Percentiles rank a stretch among this genome's conserved stretches.
phyloP scores from a whole-genome alignment of 2,888 invertebrate genomes.

The Pseudococcus jackbeardsleyi region DNA sequence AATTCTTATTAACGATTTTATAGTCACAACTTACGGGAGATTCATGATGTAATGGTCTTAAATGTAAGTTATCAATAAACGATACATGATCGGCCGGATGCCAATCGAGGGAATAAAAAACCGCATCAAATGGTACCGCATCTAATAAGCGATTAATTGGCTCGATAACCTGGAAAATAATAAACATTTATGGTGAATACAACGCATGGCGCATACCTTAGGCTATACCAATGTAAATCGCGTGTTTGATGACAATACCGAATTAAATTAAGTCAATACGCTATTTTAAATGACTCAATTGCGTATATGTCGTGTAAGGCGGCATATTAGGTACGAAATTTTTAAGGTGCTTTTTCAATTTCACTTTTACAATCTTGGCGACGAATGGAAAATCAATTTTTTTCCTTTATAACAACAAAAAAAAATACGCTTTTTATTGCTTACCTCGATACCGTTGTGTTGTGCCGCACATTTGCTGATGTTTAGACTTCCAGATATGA shows the following conservation, averaged over 20 bases:
- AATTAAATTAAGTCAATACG: slow-evolving; percentile 5
- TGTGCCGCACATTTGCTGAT: slow-evolving; percentile 93
- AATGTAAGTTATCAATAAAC: slow-evolving; percentile 91
- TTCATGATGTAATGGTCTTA: slow-evolving; percentile 80
- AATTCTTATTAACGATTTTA: background rate
- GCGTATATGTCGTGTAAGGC: slow-evolving; percentile 28
- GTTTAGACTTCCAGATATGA: slow-evolving; percentile 93
- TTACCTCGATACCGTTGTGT: slow-evolving; percentile 85
- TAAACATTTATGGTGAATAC: background rate
- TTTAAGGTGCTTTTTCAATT: slow-evolving; percentile 40
- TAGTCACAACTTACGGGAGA: slow-evolving; percentile 74
- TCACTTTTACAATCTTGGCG: slow-evolving; percentile 18
- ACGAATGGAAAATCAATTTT: slow-evolving; percentile 46
- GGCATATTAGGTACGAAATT: slow-evolving; percentile 26
- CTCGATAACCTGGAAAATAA: slow-evolving; percentile 79
- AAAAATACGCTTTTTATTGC: no score
- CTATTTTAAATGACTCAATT: slow-evolving; percentile 38
- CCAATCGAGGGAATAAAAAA: slow-evolving; percentile 97
- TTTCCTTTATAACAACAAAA: no score
- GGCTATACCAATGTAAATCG: background rate
- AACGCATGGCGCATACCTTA: no score
- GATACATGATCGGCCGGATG: slow-evolving; percentile 97
- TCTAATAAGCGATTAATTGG: slow-evolving; percentile 90
- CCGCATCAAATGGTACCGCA: slow-evolving; percentile 85
- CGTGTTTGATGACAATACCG: background rate